Base-by-base conservation (phyloP, 2,113 vertebrate genomes). In the Lepisosteus oculatus region DNA sequence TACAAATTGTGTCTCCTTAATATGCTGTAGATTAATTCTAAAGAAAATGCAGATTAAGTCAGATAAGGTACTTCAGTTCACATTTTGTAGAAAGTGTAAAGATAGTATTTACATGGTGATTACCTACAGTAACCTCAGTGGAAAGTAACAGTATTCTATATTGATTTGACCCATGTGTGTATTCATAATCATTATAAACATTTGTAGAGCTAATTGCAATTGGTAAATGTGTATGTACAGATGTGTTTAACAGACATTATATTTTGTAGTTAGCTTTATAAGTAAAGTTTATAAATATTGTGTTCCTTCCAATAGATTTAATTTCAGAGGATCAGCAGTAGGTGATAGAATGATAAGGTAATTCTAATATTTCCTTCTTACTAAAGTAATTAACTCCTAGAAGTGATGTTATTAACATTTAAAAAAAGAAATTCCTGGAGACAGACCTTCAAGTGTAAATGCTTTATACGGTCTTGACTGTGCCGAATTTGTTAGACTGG, bases 341-440 rank as follows among this genome's bases (percentile, higher is more conserved):
- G 96, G 95, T 92, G 96, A 97, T 96, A 98, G 97, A 90, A 96
- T 98, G 94, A 98, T 95, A 92, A 98, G 97, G 97, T 99, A 99
- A 96, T 85, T 82, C 61, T 74, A 86, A 85, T 82, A 68, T 88
- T 78, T 82, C 57, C 0, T 80, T 74, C 42, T 72, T 67, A 78
- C 78, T 81, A 67, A 85, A 74, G 76, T 68, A 69, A 77, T 80
- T 61, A 83, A 83, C 73, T 56, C 72, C 55, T 68, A 75, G 72
- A 61, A 63, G 81, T 83, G 79, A 76, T 73, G 68, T 9, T 72
- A 43, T 72, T 78, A 44, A 67, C 77, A 77, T 17, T 17, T 64
- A 59, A 54, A 51, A 51, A 51, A 6, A 51, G 47, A 51, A 51
- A 51, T 29, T 29, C 29, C 29, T 2, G 29, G 29, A 29, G 9